Evolutionary conservation across 2,113 vertebrate species (phyloP).

Genomic region (Corythornis vintsioides): DNA sequence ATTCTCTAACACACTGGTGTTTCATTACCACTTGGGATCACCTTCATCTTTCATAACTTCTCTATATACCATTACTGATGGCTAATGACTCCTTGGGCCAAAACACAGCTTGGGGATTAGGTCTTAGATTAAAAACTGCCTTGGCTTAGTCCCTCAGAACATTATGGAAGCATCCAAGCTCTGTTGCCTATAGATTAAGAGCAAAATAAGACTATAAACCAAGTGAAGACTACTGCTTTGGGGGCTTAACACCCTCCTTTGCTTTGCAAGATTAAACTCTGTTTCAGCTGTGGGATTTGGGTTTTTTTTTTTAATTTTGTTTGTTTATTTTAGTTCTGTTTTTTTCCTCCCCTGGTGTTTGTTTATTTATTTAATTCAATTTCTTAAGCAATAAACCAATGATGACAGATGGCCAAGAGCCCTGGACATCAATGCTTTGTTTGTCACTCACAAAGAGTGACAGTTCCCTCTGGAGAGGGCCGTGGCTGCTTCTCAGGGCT

Average conservation of each 20-base stretch:
- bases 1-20: background rate
- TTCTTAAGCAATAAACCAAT: background rate
- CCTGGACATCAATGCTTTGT: background rate
- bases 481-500: rapidly evolving
- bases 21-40: background rate
- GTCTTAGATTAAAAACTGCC: background rate
- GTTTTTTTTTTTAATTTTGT: background rate
- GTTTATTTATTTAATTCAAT: background rate
- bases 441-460: background rate
- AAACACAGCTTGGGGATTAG: background rate
- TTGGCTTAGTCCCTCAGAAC: background rate
- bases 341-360: too few relatives aligned
- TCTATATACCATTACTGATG: background rate
- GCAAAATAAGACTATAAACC: background rate
- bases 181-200: background rate
- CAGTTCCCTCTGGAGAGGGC: background rate
- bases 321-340: too few relatives aligned
- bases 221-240: background rate
- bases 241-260: background rate
- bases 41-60: background rate
- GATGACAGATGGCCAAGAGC: constrained; percentile 1
- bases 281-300: background rate
- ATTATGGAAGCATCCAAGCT: background rate
- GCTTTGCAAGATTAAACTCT: background rate
- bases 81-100: background rate